phyloP scores from a whole-genome alignment of 2,888 invertebrate genomes.

The Aleiodes leptofemur region DNA sequence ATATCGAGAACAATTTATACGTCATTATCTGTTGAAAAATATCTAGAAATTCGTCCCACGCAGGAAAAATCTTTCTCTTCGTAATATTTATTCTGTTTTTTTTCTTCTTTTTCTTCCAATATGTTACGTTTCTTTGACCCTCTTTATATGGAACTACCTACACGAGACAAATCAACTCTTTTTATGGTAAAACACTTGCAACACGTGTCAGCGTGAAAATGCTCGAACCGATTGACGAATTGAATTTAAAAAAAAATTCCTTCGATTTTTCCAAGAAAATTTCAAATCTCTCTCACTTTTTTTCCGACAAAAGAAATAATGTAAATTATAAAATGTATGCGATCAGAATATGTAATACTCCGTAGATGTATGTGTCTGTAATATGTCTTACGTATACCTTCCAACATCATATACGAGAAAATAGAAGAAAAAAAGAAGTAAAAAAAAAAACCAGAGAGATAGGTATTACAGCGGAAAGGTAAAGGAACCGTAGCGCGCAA shows the following conservation, averaged over 20 bases:
- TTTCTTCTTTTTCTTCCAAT: too few species aligned
- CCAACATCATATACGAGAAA: constrained; percentile 35
- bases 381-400: constrained; percentile 32
- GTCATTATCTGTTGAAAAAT: constrained; percentile 20
- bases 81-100: constrained; percentile 10
- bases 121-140: background rate
- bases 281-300: background rate
- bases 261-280: background rate
- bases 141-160: constrained; percentile 21
- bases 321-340: constrained; percentile 38
- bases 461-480: constrained; percentile 40
- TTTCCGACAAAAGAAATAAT: constrained; percentile 6
- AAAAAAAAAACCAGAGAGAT: constrained; percentile 17
- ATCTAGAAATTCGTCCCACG: constrained; percentile 37
- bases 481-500: constrained; percentile 38
- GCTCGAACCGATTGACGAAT: background rate
- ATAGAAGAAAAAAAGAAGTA: background rate
- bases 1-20: constrained; percentile 29
- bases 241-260: constrained; percentile 18
- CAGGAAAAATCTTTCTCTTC: background rate
- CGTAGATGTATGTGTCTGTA: constrained; percentile 39
- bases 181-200: constrained; percentile 36
- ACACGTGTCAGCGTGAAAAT: constrained; percentile 21
- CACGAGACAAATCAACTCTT: constrained; percentile 27
- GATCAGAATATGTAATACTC: constrained; percentile 52